Percentiles rank a stretch among this genome's conserved stretches.
These are phyloP conservation scores for Halocynthia aurantium DNA, from an alignment of 23 tunicate genomes.

Conservation along the genomic window DNA sequence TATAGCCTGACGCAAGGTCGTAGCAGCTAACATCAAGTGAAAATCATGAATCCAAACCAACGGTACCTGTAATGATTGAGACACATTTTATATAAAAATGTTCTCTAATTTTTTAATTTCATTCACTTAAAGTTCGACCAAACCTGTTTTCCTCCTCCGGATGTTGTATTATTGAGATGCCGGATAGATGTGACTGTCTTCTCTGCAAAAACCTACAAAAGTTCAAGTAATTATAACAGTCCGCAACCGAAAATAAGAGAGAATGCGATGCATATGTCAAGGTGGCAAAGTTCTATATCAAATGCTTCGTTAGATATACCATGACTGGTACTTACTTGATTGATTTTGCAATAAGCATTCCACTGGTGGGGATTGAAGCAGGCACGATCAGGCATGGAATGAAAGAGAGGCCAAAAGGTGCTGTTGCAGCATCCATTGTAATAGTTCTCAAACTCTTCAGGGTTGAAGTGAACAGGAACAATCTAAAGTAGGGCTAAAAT, in stretches of 20 bases:
- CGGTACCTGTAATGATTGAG: background rate
- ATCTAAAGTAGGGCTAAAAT: background rate
- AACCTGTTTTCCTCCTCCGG: no score
- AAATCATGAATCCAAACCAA: slow-evolving; percentile 30
- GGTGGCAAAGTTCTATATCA: no score
- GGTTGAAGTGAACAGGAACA: slow-evolving; percentile 18
- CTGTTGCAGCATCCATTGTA: slow-evolving; percentile 30
- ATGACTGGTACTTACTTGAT: background rate
- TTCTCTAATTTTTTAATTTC: no score
- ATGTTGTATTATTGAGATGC: background rate
- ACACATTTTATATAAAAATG: no score
- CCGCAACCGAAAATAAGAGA: no score
- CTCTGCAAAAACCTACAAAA: slow-evolving; percentile 8
- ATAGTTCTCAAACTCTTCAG: slow-evolving; percentile 13
- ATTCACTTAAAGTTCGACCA: no score
- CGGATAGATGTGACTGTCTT: slow-evolving; percentile 10
- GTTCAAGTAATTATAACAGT: no score
- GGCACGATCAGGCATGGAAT: slow-evolving; percentile 26
- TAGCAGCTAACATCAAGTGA: slow-evolving; percentile 28
- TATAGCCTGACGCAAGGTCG: slow-evolving; percentile 13
- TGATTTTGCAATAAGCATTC: slow-evolving; percentile 9
- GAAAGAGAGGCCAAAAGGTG: slow-evolving; percentile 25
- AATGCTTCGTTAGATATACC: no score
- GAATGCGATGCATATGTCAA: no score
- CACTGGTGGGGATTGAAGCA: slow-evolving; percentile 9